phyloP scores from a whole-genome alignment of 2,888 invertebrate species.

The Amblyjoppa proteus region DNA sequence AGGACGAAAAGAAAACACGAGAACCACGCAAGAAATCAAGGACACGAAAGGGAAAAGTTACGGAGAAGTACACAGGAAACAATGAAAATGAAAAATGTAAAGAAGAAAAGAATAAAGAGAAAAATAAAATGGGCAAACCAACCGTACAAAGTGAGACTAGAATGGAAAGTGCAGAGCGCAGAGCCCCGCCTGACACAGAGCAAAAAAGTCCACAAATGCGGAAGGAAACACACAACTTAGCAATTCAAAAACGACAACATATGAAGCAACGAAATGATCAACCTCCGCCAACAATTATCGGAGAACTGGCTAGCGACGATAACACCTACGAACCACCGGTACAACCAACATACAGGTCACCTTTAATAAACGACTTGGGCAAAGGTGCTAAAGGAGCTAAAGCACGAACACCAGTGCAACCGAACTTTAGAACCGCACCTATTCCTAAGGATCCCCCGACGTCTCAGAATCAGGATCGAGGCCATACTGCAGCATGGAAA shows the following conservation, averaged over 20 bases:
- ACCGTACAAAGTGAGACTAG: neutral
- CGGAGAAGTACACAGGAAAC: neutral
- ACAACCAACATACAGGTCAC: neutral
- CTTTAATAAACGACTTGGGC: neutral
- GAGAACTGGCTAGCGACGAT: neutral
- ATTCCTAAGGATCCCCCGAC: no score
- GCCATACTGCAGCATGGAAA: neutral
- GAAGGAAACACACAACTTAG: neutral
- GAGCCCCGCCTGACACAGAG: neutral
- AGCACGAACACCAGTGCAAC: neutral
- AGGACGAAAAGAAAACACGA: neutral
- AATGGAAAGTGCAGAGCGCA: neutral
- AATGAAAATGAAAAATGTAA: neutral
- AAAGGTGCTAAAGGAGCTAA: neutral
- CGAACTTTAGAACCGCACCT: neutral
- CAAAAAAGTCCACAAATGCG: neutral
- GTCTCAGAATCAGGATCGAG: no score
- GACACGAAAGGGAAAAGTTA: neutral
- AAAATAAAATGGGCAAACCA: no score
- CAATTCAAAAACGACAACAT: neutral
- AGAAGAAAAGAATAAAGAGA: no score
- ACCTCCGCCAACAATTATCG: neutral
- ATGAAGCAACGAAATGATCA: neutral
- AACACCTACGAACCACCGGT: neutral
- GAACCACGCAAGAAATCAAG: conserved; percentile 8